Evolutionary conservation across 2,888 invertebrate genomes (phyloP).

Genomic region (Agrotis exclamationis): DNA sequence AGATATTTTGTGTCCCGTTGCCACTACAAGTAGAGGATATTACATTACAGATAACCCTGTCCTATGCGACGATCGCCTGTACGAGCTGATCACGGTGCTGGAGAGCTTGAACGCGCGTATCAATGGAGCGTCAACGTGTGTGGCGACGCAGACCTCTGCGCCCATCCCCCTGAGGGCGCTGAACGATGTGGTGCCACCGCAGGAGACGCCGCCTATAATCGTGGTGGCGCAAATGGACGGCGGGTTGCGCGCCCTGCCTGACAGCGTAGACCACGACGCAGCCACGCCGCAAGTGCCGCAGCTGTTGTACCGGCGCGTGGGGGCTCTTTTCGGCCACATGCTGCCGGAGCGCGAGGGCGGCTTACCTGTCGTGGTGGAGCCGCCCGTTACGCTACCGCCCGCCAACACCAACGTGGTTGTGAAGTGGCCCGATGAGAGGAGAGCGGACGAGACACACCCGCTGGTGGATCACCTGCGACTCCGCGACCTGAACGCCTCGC

Average conservation of each 20-base stretch:
- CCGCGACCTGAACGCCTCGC: conserved; percentile 80
- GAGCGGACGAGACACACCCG: conserved; percentile 76
- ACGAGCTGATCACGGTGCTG: conserved; percentile 93
- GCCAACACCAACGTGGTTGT: conserved; percentile 81
- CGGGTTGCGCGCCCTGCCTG: conserved; percentile 68
- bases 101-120: conserved; percentile 94
- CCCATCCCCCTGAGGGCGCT: conserved; percentile 82
- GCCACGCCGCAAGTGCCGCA: conserved; percentile 72
- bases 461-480: conserved; percentile 82
- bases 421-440: conserved; percentile 84
- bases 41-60: conserved; percentile 94
- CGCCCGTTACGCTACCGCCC: conserved; percentile 84
- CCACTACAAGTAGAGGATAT: conserved; percentile 53
- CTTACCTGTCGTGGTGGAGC: conserved; percentile 84
- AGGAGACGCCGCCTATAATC: conserved; percentile 77
- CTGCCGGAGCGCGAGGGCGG: conserved; percentile 83
- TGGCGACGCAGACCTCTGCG: conserved; percentile 78
- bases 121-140: conserved; percentile 92
- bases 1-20: conserved; percentile 8
- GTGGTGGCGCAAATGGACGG: conserved; percentile 78
- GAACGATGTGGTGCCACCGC: conserved; percentile 80
- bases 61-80: conserved; percentile 94
- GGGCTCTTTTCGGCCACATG: conserved; percentile 83
- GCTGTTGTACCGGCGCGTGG: conserved; percentile 81
- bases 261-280: conserved; percentile 64